Base-by-base conservation (phyloP, 2,888 invertebrate species). In the Ommatoiulus sabulosus region DNA sequence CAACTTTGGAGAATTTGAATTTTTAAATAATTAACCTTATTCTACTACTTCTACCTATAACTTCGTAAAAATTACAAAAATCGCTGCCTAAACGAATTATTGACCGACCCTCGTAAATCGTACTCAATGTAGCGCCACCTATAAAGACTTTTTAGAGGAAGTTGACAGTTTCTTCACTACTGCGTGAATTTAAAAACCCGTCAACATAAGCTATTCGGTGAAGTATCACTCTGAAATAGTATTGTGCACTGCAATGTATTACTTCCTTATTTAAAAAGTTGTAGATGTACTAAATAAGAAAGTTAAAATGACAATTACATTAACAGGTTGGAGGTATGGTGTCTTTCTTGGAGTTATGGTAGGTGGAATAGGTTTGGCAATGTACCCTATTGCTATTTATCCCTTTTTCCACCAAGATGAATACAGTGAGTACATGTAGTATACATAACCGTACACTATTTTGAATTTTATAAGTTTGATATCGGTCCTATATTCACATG, bases 361-460 rank as follows among this genome's bases (percentile, higher is more conserved):
- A 35, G 94, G 94, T 52, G 90, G 94, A 7, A 92, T 95, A 89
- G 94, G 94, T 89, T 86, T 93, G 10, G 93, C 94, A 5, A 91
- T 94, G 86, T 95, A 95, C 92, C 94, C 95, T 10, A 93, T 95
- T 88, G 94, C 94, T 17, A 93, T 96, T 89, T 93, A 93, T 86
- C 96, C 96, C 6, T 94, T 95, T 94, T 92, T 95, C 4, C 94
- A 95, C 92, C 92, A 94, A 89, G 94, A 94, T 0, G 92, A 94
- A 90, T 96, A 95, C 91, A 95, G 95, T 95, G 93, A 93, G 94
- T 91, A 17, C 20, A 72, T n/a, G 20, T 35, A 12, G 15, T 72
- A 24, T 24, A 6, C 24, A 72, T 72, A n/a, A 57, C 15, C 15
- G 15, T 24, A 8, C 72, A 20, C 44, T 84, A 8, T n/a, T n/a